A percentile compares a stretch with the other conserved stretches of the same genome.
phyloP scores from a whole-genome alignment of 2,797 vertebrate genomes.

The Halcyon smyrnensis region DNA sequence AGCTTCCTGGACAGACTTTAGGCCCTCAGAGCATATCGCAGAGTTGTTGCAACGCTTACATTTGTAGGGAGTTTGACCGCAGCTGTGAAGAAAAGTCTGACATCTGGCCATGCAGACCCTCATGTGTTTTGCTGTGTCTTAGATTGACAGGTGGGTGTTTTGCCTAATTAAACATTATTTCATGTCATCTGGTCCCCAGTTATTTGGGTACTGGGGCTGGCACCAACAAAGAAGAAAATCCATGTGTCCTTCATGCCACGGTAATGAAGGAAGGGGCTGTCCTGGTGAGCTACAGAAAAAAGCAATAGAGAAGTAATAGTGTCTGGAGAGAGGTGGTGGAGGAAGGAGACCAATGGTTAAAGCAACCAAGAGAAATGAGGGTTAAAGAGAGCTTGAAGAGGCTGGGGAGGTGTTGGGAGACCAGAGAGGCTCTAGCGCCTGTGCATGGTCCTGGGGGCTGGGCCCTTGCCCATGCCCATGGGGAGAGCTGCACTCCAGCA shows the following conservation, averaged over 20 bases:
- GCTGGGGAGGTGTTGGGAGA: not conserved
- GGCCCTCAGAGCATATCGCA: not conserved
- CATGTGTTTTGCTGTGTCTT: fast-evolving
- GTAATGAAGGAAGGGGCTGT: not conserved
- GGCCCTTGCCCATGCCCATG: no score
- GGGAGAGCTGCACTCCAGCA: not conserved
- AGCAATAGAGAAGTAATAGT: not conserved
- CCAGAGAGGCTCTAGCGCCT: not conserved
- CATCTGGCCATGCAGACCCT: fast-evolving
- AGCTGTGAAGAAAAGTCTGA: fast-evolving
- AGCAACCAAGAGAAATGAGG: not conserved
- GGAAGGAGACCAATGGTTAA: not conserved
- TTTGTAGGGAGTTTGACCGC: not conserved
- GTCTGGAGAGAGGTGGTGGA: not conserved
- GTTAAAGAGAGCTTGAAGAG: not conserved
- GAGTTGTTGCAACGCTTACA: not conserved
- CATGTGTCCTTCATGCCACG: fast-evolving
- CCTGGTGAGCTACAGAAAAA: not conserved
- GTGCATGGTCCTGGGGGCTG: not conserved
- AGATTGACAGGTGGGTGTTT: not conserved
- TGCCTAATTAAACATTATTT: not conserved
- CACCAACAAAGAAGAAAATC: not conserved
- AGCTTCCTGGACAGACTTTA: not conserved
- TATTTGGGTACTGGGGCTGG: not conserved
- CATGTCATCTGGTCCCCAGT: not conserved